Conservation (phyloP, 1,140 invertebrate species). For the Achatina immaculata region DNA sequence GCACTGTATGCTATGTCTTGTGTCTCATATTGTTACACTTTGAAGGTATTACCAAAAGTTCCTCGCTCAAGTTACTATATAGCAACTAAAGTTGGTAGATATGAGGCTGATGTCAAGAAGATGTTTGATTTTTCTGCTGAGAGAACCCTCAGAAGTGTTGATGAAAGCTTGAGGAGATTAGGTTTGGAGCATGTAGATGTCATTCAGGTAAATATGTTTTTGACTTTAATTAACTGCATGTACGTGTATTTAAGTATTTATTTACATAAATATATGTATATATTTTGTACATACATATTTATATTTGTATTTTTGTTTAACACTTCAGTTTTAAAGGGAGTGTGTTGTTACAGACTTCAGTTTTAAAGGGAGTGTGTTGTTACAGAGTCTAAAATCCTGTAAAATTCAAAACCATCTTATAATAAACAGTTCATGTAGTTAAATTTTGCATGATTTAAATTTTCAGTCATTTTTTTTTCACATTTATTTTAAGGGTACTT, state of each 20-base stretch:
- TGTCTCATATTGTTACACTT: too few species aligned
- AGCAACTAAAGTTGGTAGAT: slow-evolving; percentile 93
- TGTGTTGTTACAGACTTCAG: too few species aligned
- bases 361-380: too few species aligned
- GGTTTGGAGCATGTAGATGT: slow-evolving; percentile 89
- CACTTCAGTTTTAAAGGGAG: not conserved
- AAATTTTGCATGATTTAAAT: too few species aligned
- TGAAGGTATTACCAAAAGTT: slow-evolving; percentile 68
- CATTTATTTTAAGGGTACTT: too few species aligned
- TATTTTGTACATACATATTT: not conserved
- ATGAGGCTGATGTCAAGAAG: slow-evolving; percentile 78
- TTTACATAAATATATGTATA: not conserved
- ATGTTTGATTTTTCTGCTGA: slow-evolving; percentile 91
- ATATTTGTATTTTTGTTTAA: not conserved
- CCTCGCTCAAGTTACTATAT: slow-evolving; percentile 88
- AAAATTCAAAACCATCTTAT: too few species aligned
- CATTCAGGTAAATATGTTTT: slow-evolving; percentile 84
- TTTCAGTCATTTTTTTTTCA: too few species aligned
- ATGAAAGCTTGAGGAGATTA: slow-evolving; percentile 82
- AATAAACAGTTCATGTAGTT: too few species aligned
- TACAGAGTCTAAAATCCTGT: too few species aligned
- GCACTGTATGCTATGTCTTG: too few species aligned
- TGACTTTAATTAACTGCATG: not conserved
- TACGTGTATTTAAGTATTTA: not conserved
- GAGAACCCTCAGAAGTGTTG: slow-evolving; percentile 81